Evolutionary conservation across 1,140 invertebrate species (phyloP), one percentile per base, ranked within the genome.

Genomic region (Lepeophtheirus salmonis): DNA sequence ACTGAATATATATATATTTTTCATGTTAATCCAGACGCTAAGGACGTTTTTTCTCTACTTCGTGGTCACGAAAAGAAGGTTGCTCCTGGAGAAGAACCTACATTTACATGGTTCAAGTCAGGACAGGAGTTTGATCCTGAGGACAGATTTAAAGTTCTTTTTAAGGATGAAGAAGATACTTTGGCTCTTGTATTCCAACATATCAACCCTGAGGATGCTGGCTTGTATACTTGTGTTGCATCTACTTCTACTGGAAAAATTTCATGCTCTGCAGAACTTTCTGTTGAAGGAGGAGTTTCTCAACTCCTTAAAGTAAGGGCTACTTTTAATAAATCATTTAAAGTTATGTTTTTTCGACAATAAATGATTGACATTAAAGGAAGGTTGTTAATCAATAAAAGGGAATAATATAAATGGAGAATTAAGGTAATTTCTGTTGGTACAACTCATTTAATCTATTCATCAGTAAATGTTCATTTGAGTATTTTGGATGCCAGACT

Each of bases 221-320:
- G 90, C 3, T 74, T 91, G 2, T 95, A 96, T 70, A 95, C 90
- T 0, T 95, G 89, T 67, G 87, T 92, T 0, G 90, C 90, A 0
- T 86, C 89, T 67, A 96, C 91, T 0, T 81, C 80, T 24, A 83
- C 83, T 62, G 89, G 89, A 30, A 88, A 87, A 66, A 92, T 95
- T 54, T 89, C 88, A 49, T 92, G 88, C 70, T 64, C 63, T 67
- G 89, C 89, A 3, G 89, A 92, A 67, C 74, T 94, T 1, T 90
- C 86, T 14, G 89, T 94, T 1, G 86, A 91, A 76, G 86, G 83
- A 72, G 52, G 54, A 21, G 50, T 51, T 2, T 2, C 20, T 30
- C 49, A 41, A 48, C 50, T 65, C 18, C n/a, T 58, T 12, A 64
- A 63, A 23, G 48, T 49, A 17, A 50, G n/a, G n/a, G n/a, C n/a